Conservation (phyloP, 2,113 vertebrate genomes). For the Coptodon bakossiorum region DNA sequence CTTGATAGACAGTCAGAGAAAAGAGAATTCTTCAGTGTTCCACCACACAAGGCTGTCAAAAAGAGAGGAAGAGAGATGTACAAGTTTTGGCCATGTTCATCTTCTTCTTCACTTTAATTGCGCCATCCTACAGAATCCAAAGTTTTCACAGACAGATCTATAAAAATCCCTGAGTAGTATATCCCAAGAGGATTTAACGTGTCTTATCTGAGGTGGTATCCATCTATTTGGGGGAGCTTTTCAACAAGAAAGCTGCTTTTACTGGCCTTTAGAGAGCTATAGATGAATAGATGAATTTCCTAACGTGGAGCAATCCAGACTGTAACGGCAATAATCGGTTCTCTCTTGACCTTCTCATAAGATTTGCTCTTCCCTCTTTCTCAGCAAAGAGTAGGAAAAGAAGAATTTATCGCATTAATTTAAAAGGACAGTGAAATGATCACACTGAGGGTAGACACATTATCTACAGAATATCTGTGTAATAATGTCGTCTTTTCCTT, state of each 20-base stretch:
- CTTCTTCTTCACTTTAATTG: slow-evolving; percentile 22
- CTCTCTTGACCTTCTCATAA: neutral
- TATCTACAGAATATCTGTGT: neutral
- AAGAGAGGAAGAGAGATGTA: neutral
- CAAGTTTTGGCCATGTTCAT: neutral
- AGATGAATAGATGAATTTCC: neutral
- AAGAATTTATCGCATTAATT: neutral
- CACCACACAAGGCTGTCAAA: slow-evolving; percentile 34
- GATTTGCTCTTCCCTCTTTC: neutral
- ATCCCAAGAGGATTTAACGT: neutral
- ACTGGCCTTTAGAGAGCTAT: neutral
- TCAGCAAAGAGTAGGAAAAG: neutral
- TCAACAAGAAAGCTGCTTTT: neutral
- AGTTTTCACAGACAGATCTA: neutral
- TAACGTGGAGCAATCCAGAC: neutral
- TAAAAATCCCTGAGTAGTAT: neutral
- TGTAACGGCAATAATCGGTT: neutral
- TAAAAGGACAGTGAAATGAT: neutral
- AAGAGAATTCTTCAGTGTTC: neutral
- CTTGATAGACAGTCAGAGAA: slow-evolving; percentile 23
- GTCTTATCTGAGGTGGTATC: neutral
- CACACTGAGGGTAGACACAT: neutral
- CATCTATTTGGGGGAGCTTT: neutral
- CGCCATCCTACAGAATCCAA: neutral
- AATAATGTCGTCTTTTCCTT: neutral